Evolutionary conservation across 2,113 vertebrate genomes (phyloP).

Genomic region (Cacatua alba): DNA sequence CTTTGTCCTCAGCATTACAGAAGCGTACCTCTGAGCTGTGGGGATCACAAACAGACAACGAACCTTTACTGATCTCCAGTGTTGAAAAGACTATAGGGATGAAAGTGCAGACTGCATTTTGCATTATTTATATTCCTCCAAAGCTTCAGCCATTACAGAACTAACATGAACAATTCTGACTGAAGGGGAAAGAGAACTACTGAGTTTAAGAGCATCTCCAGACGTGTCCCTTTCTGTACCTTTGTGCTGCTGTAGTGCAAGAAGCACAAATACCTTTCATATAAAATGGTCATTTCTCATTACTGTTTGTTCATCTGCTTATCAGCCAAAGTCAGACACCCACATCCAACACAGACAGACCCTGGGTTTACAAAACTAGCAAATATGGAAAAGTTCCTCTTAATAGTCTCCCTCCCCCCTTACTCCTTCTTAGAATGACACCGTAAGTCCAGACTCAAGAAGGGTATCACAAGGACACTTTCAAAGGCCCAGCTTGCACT

Average conservation of each 20-base stretch:
- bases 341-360: not conserved
- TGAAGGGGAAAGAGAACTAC: not conserved
- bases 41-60: not conserved
- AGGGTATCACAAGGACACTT: not conserved
- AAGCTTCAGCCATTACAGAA: not conserved
- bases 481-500: not conserved
- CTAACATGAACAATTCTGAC: not conserved
- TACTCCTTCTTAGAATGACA: not conserved
- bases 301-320: not conserved
- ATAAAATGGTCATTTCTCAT: not conserved
- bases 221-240: not conserved
- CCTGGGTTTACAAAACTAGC: conserved; percentile 33
- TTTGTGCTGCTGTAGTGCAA: not conserved
- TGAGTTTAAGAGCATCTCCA: not conserved
- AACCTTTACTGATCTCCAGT: not conserved
- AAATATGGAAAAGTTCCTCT: conserved; percentile 10
- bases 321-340: conserved; percentile 3
- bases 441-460: not conserved
- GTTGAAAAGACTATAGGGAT: not conserved
- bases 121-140: not conserved
- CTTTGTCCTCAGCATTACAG: not conserved
- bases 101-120: not conserved
- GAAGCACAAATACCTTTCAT: not conserved
- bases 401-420: not conserved
- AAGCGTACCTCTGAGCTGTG: not conserved